Percentiles rank a stretch among this genome's conserved stretches.
phyloP scores from a whole-genome alignment of 2,888 invertebrate genomes.

The Ectobius pallidus region DNA sequence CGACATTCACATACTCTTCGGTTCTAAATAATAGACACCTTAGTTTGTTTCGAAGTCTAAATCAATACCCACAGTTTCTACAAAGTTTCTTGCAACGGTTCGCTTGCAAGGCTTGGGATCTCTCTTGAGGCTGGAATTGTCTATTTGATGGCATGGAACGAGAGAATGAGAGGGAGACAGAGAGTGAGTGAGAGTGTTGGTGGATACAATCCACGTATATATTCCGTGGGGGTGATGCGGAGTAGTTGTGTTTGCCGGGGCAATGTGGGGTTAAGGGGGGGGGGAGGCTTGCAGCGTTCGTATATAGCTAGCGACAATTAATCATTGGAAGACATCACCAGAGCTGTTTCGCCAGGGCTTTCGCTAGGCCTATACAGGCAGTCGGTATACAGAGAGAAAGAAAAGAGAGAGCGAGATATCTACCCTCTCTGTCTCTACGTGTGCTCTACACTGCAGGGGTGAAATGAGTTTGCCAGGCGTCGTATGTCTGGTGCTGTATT shows the following conservation, averaged over 20 bases:
- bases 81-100: conserved; percentile 3
- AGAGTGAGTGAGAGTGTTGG: too few relatives aligned
- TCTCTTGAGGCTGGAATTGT: background rate
- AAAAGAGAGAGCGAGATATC: background rate
- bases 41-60: background rate
- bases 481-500: too few relatives aligned
- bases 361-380: background rate
- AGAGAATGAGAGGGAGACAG: too few relatives aligned
- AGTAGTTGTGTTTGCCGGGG: background rate
- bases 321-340: conserved; percentile 21
- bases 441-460: too few relatives aligned
- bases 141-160: background rate
- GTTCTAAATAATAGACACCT: conserved; percentile 1
- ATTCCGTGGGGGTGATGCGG: conserved; percentile 7
- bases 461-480: too few relatives aligned
- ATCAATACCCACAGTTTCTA: background rate
- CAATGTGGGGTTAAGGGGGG: too few relatives aligned
- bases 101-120: background rate
- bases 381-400: background rate
- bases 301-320: conserved; percentile 11
- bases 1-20: too few relatives aligned
- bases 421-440: too few relatives aligned
- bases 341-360: background rate
- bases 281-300: background rate
- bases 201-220: background rate